A percentile compares a stretch with the other conserved stretches of the same genome.
Evolutionary conservation across 2,797 vertebrate species (phyloP).

Genomic region (Selene dorsalis): DNA sequence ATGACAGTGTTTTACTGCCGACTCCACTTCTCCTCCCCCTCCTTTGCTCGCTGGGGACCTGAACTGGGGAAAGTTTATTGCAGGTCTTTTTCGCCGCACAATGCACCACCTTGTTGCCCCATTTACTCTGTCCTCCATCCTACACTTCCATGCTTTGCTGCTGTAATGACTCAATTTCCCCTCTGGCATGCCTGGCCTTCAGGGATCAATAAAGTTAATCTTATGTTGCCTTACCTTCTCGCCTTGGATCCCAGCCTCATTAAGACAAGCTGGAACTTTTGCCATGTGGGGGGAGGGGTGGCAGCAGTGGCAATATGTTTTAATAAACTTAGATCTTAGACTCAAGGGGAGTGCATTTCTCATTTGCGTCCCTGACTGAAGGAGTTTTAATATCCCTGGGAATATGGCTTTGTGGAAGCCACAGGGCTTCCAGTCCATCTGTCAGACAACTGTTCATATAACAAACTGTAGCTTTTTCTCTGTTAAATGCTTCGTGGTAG

Average conservation of each 20-base stretch:
- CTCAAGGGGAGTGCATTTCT: constrained; percentile 42
- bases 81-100: constrained; percentile 44
- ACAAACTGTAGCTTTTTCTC: constrained; percentile 34
- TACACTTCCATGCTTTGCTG: constrained; percentile 47
- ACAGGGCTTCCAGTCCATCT: constrained; percentile 51
- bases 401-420: constrained; percentile 44
- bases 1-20: constrained; percentile 13
- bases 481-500: constrained; percentile 33
- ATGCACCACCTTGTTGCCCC: constrained; percentile 52
- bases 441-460: constrained; percentile 44
- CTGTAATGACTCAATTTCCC: constrained; percentile 73
- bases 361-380: constrained; percentile 51
- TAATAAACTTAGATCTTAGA: constrained; percentile 58
- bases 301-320: constrained; percentile 55
- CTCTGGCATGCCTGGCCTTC: constrained; percentile 60
- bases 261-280: constrained; percentile 64
- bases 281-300: constrained; percentile 46
- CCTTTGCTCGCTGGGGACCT: constrained; percentile 11
- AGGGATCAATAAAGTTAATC: constrained; percentile 79
- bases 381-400: constrained; percentile 47
- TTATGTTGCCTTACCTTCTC: constrained; percentile 72
- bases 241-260: constrained; percentile 65
- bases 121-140: constrained; percentile 52
- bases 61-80: constrained; percentile 38
- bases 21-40: neutral